These are phyloP conservation scores for Synanthedon vespiformis DNA, from an alignment of 2,888 invertebrate species.

Conservation along the genomic window DNA sequence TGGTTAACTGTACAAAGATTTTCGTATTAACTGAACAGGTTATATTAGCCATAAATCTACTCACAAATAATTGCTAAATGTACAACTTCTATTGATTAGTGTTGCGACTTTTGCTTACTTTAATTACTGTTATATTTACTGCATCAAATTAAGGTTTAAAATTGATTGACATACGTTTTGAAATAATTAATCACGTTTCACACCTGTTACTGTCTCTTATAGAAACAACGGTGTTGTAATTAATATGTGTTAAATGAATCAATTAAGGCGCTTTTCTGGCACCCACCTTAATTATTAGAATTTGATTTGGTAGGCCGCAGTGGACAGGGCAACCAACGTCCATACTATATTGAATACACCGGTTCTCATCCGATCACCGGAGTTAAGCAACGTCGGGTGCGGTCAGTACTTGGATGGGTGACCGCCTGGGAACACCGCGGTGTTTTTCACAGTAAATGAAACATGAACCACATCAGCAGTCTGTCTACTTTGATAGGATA, in stretches of 20 bases:
- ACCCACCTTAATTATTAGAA: too few species aligned
- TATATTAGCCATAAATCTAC: background rate
- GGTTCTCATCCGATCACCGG: slow-evolving; percentile 22
- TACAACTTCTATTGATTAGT: background rate
- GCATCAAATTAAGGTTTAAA: background rate
- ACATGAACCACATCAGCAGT: too few species aligned
- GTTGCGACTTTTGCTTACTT: background rate
- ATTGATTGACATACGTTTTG: background rate
- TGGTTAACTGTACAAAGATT: background rate
- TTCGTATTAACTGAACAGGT: background rate
- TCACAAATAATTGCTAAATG: background rate
- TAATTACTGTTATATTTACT: background rate
- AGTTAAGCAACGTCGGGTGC: slow-evolving; percentile 20
- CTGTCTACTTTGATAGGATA: too few species aligned
- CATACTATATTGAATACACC: slow-evolving; percentile 18
- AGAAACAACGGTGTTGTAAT: too few species aligned
- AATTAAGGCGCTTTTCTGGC: too few species aligned
- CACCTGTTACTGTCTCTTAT: too few species aligned
- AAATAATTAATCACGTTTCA: background rate
- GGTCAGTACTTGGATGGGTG: slow-evolving; percentile 21
- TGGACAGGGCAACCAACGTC: too few species aligned
- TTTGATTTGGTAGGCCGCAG: too few species aligned
- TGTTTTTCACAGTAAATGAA: too few species aligned
- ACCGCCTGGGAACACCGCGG: slow-evolving; percentile 21
- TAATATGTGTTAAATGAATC: too few species aligned